Conservation (phyloP, 1,140 invertebrate genomes). For the Heliconius nattereri region DNA sequence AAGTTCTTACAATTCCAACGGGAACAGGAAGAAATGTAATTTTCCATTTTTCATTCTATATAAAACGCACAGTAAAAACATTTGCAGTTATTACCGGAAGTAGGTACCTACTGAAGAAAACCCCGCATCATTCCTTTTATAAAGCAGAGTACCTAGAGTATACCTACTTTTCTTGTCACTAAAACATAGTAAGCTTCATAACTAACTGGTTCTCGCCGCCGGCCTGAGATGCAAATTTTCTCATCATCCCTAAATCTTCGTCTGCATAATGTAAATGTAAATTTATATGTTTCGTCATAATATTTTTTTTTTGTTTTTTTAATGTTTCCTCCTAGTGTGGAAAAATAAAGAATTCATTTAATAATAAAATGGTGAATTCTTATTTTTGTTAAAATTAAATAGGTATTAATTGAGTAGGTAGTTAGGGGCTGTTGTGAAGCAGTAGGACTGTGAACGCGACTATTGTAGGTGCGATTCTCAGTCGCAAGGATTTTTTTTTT, state of each 20-base stretch:
- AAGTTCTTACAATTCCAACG: too few species aligned
- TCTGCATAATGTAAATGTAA: slow-evolving; percentile 24
- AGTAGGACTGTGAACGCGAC: not conserved
- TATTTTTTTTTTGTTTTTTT: not conserved
- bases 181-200: not conserved
- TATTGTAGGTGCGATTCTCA: not conserved
- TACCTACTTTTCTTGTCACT: not conserved
- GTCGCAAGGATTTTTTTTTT: not conserved
- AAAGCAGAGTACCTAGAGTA: not conserved
- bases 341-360: not conserved
- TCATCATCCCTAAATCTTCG: slow-evolving; percentile 18
- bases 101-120: not conserved
- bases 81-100: too few species aligned
- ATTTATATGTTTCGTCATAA: not conserved
- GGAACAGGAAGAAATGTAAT: too few species aligned
- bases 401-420: too few species aligned
- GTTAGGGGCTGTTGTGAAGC: not conserved
- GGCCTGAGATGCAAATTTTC: slow-evolving; percentile 30
- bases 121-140: not conserved
- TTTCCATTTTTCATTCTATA: too few species aligned
- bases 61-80: too few species aligned
- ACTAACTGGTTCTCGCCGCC: slow-evolving; percentile 5
- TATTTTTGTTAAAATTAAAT: too few species aligned
- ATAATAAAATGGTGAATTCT: not conserved
- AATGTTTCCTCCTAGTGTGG: not conserved